Evolutionary conservation across 1,140 invertebrate species (phyloP), one percentile per base, ranked within the genome.

Genomic region (Drosophila pallidifrons): DNA sequence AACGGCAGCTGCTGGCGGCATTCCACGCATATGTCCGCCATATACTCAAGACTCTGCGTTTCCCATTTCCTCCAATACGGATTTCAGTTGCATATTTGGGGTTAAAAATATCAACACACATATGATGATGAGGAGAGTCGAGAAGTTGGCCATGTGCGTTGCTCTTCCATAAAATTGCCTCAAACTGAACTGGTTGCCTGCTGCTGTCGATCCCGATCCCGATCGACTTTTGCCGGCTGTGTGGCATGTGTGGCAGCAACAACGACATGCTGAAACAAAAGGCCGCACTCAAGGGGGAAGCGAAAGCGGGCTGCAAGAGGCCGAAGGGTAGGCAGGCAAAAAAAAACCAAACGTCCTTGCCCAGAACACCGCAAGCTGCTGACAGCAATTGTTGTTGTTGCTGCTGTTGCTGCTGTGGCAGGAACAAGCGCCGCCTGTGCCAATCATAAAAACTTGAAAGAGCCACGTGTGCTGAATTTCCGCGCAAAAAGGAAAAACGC

Each of bases 381-480:
- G 43, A 7, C 35, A 38, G 35, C 35, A 38, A 25, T 25, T 52
- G 52, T 16, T 38, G 60, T 16, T 28, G 45, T 16, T 41, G 30
- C 15, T 25, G 57, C n/a, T 43, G 32, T 41, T 28, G 35, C 57
- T 32, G 49, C 58, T 38, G 60, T 25, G 38, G 64, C 77, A 81
- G 76, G 82, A 86, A 82, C 76, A 87, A 87, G 79, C 82, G 75
- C 77, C 63, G 66, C 49, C 65, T 46, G 45, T 68, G 54, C 63
- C 72, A 77, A 79, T 83, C 85, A 88, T 88, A 88, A 89, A 11
- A 87, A 87, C 79, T 87, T 87, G 83, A 88, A 88, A 49, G 61
- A 77, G 82, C 75, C 85, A 89, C 85, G 86, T 90, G 86, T 89
- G 85, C 81, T 81, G 75, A 81, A 89, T 81, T 85, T 85, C 81